A percentile compares a stretch with the other conserved stretches of the same genome.
Evolutionary conservation across 2,113 vertebrate species (phyloP).

Genomic region (Rhizomys pruinosus): DNA sequence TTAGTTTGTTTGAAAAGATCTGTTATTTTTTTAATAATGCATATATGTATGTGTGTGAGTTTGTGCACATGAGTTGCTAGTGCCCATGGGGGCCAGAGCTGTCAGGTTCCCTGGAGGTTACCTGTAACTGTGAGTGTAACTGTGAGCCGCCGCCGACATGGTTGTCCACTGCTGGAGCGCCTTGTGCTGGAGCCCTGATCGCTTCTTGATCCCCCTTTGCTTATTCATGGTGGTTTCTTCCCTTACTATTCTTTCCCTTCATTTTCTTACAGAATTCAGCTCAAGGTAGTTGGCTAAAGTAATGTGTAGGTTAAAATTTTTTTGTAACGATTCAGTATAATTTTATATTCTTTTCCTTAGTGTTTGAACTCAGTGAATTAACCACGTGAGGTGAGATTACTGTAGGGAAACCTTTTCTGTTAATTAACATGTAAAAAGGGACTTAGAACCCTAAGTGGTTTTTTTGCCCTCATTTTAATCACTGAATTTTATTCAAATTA

Average conservation of each 20-base stretch:
- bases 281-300: background rate
- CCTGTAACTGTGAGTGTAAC: background rate
- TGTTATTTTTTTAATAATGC: background rate
- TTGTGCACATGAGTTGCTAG: background rate
- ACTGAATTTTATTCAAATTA: constrained; percentile 47
- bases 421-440: background rate
- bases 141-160: no score
- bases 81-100: background rate
- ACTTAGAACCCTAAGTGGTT: background rate
- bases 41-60: background rate
- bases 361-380: constrained; percentile 1
- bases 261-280: background rate
- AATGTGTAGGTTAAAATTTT: background rate
- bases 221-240: background rate
- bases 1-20: background rate
- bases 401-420: background rate
- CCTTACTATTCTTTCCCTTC: background rate
- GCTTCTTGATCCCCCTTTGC: background rate
- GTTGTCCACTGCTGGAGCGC: background rate
- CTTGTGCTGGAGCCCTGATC: no score
- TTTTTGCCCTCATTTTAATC: background rate
- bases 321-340: background rate
- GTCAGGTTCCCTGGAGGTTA: background rate
- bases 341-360: background rate
- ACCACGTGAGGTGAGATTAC: background rate